These are phyloP conservation scores for Podarcis cretensis DNA, from an alignment of 2,113 vertebrate species.

Conservation along the genomic window DNA sequence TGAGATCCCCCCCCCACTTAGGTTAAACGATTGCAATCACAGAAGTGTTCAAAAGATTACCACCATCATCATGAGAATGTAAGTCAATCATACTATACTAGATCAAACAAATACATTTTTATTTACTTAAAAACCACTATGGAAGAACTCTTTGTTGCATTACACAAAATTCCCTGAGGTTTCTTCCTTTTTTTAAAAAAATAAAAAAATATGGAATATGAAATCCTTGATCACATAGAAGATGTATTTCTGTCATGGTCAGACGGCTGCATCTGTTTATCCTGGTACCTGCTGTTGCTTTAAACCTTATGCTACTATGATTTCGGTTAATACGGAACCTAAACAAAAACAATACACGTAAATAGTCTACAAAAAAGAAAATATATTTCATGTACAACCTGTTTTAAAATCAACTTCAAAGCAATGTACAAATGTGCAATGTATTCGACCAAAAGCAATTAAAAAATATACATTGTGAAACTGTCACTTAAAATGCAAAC, in stretches of 20 bases:
- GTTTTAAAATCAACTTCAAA: constrained; percentile 54
- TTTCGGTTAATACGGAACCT: constrained; percentile 49
- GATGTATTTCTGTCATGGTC: constrained; percentile 28
- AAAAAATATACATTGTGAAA: constrained; percentile 46
- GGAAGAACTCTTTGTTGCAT: constrained; percentile 73
- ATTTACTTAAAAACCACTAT: constrained; percentile 65
- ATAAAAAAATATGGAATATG: not conserved
- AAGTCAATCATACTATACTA: constrained; percentile 54
- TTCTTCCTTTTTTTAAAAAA: constrained; percentile 32
- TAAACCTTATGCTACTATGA: constrained; percentile 49
- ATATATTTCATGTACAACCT: constrained; percentile 42
- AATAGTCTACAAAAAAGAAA: constrained; percentile 47
- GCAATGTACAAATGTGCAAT: constrained; percentile 41
- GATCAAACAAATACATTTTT: constrained; percentile 56
- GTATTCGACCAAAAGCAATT: constrained; percentile 11
- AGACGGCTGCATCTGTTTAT: constrained; percentile 38
- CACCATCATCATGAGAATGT: constrained; percentile 39
- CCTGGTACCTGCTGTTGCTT: constrained; percentile 61
- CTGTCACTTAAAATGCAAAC: constrained; percentile 51
- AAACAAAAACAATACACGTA: not conserved
- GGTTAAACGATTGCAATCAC: not conserved
- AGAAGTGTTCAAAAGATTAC: constrained; percentile 28
- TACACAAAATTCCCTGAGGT: constrained; percentile 70
- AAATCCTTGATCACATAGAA: not conserved
- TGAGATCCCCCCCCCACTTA: too few species aligned